phyloP scores from a whole-genome alignment of 2,797 vertebrate genomes.

The Sparidentex hasta region DNA sequence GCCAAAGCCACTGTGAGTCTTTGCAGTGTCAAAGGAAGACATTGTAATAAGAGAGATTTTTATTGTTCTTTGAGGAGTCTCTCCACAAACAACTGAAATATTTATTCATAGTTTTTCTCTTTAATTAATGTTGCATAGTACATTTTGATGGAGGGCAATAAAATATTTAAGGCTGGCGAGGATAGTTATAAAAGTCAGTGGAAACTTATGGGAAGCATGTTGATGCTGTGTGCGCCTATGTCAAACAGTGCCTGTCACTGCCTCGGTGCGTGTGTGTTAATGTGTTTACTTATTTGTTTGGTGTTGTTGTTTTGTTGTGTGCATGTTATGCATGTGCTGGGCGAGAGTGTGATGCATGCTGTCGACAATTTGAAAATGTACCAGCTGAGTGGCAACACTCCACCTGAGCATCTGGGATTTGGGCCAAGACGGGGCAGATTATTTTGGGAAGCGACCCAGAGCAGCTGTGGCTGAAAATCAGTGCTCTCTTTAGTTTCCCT shows the following conservation, averaged over 20 bases:
- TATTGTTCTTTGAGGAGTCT: conserved; percentile 41
- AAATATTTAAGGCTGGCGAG: conserved; percentile 61
- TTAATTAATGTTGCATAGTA: conserved; percentile 69
- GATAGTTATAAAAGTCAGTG: conserved; percentile 27
- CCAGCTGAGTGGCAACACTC: conserved; percentile 11
- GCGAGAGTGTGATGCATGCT: background rate
- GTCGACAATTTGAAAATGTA: conserved; percentile 21
- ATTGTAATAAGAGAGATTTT: conserved; percentile 25
- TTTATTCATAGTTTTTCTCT: conserved; percentile 52
- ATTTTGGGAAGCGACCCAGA: conserved; percentile 22
- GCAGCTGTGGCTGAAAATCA: conserved; percentile 21
- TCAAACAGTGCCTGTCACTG: conserved; percentile 5
- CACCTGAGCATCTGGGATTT: conserved; percentile 40
- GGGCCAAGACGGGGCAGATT: conserved; percentile 26
- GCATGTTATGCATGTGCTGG: background rate
- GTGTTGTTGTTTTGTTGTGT: background rate
- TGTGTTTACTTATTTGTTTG: background rate
- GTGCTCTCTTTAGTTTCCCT: background rate
- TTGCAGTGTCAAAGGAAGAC: conserved; percentile 43
- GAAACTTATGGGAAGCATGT: background rate
- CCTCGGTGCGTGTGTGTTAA: conserved; percentile 1
- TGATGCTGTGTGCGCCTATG: background rate
- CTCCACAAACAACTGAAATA: conserved; percentile 63
- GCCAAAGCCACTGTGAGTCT: conserved; percentile 40
- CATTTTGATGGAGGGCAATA: conserved; percentile 58